Conservation (phyloP, 2,797 vertebrate genomes). For the Passerculus sandwichensis region DNA sequence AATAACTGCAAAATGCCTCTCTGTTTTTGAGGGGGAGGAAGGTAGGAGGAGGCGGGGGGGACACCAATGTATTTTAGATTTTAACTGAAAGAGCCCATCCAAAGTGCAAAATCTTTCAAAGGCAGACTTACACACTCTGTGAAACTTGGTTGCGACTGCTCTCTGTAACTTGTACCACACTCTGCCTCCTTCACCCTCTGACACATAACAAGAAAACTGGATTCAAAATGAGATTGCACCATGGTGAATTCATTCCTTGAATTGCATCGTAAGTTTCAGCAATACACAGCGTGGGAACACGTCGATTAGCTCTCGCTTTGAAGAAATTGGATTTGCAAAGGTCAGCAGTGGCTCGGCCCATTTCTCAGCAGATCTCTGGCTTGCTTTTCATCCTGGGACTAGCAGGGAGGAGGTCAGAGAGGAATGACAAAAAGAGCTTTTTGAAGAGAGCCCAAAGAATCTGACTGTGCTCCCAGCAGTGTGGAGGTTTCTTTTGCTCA, state of each 20-base stretch:
- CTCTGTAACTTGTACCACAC: neutral
- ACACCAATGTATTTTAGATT: neutral
- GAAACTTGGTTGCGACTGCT: neutral
- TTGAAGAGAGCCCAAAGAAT: slow-evolving; percentile 35
- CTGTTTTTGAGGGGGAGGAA: neutral
- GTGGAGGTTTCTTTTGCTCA: neutral
- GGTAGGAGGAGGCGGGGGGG: fast-evolving
- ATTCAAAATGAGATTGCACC: slow-evolving; percentile 60
- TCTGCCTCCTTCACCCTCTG: slow-evolving; percentile 54
- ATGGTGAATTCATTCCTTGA: slow-evolving; percentile 65
- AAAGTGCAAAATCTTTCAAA: neutral
- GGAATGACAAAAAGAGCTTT: slow-evolving; percentile 64
- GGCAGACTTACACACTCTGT: neutral
- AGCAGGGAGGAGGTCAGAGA: slow-evolving; percentile 57
- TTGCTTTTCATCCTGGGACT: slow-evolving; percentile 50
- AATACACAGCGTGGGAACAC: slow-evolving; percentile 57
- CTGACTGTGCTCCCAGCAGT: neutral
- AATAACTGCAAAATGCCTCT: neutral
- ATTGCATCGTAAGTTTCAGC: slow-evolving; percentile 44
- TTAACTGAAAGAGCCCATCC: neutral
- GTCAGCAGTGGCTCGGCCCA: slow-evolving; percentile 49
- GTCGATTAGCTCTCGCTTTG: slow-evolving; percentile 48
- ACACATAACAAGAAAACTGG: slow-evolving; percentile 52
- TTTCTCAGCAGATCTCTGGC: slow-evolving; percentile 67
- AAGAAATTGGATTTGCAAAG: slow-evolving; percentile 69